A percentile compares a stretch with the other conserved stretches of the same genome.
These are phyloP conservation scores for Vicugna pacos DNA, from an alignment of 2,113 vertebrate genomes.

Conservation along the genomic window DNA sequence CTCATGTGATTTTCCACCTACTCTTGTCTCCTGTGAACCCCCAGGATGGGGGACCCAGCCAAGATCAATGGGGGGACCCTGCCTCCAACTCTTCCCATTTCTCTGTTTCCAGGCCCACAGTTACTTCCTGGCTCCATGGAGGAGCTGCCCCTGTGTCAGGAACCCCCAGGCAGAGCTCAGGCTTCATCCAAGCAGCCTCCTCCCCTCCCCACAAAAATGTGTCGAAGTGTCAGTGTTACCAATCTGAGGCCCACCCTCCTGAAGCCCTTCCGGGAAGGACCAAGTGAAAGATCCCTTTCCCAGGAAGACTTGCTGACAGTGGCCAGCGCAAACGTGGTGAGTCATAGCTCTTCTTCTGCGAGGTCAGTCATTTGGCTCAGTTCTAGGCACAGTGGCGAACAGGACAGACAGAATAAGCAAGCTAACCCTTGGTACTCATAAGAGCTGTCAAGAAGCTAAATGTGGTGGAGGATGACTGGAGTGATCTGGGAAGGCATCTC, in stretches of 20 bases:
- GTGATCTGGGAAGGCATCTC: not conserved
- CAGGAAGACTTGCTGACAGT: conserved; percentile 85
- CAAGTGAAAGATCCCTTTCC: conserved; percentile 82
- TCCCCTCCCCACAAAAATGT: conserved; percentile 72
- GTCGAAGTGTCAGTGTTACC: conserved; percentile 88
- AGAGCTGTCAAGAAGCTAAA: not conserved
- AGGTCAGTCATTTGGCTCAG: not conserved
- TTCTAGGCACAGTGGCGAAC: not conserved
- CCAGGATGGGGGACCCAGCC: not conserved
- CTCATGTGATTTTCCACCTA: not conserved
- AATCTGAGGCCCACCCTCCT: conserved; percentile 84
- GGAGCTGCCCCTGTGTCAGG: conserved; percentile 84
- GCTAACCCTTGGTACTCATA: not conserved
- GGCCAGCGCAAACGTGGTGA: not conserved
- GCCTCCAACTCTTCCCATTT: not conserved
- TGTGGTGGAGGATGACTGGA: not conserved
- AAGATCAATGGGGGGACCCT: not conserved
- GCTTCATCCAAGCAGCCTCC: conserved; percentile 77
- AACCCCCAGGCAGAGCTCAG: conserved; percentile 74
- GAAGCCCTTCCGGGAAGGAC: conserved; percentile 50
- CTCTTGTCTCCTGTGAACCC: not conserved
- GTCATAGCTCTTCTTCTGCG: conserved; percentile 1
- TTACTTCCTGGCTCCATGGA: conserved; percentile 88
- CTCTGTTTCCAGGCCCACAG: conserved; percentile 62
- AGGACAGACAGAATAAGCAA: not conserved